Conservation (phyloP, 2,888 invertebrate species). For the Drosophila lacicola region DNA sequence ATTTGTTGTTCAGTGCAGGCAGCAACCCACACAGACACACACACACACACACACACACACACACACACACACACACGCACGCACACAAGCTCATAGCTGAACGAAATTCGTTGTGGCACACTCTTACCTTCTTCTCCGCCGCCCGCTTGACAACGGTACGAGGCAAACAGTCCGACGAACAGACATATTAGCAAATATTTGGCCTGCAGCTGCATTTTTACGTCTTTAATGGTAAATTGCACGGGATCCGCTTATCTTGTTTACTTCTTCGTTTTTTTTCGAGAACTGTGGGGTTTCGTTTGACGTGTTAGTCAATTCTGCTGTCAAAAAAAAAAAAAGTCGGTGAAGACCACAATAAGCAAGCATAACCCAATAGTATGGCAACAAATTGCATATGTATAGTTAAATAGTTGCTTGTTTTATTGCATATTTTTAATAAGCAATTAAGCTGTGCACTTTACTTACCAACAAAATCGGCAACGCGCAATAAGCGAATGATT, state of each 20-base stretch:
- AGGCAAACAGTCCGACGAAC: constrained; percentile 75
- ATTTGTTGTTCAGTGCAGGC: constrained; percentile 28
- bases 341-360: constrained; percentile 48
- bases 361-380: background rate
- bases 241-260: constrained; percentile 36
- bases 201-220: constrained; percentile 77
- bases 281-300: constrained; percentile 31
- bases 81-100: constrained; percentile 17
- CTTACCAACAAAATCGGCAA: constrained; percentile 57
- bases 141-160: constrained; percentile 59
- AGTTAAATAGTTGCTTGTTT: background rate
- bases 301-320: constrained; percentile 39
- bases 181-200: constrained; percentile 74
- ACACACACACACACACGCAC: constrained; percentile 7
- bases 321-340: constrained; percentile 27
- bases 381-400: background rate
- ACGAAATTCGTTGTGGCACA: constrained; percentile 49
- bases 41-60: constrained; percentile 7
- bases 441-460: constrained; percentile 4
- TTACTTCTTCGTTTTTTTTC: constrained; percentile 50
- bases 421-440: background rate
- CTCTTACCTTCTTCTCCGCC: constrained; percentile 58
- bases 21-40: background rate
- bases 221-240: constrained; percentile 36
- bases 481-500: constrained; percentile 74